These are phyloP conservation scores for Ooceraea biroi DNA, from an alignment of 1,140 invertebrate species.

Conservation along the genomic window DNA sequence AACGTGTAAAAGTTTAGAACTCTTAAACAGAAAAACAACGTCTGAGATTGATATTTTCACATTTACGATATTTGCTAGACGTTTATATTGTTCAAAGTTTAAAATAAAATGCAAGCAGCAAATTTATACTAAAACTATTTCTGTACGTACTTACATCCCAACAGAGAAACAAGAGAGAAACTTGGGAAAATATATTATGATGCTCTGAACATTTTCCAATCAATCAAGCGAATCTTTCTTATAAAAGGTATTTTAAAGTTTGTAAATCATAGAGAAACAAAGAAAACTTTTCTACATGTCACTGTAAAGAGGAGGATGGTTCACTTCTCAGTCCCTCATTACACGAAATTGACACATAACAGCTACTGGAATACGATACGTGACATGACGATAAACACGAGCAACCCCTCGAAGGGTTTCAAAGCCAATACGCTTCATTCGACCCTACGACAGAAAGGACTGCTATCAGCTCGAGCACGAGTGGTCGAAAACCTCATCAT, in stretches of 20 bases:
- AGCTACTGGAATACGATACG: conserved; percentile 33
- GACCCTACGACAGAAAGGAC: background rate
- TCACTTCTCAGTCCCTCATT: background rate
- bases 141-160: background rate
- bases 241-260: background rate
- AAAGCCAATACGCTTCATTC: conserved; percentile 37
- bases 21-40: background rate
- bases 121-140: conserved; percentile 12
- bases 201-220: background rate
- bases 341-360: conserved; percentile 50
- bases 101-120: conserved; percentile 9
- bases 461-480: conserved; percentile 7
- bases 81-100: background rate
- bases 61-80: background rate
- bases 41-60: background rate
- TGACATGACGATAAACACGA: conserved; percentile 33
- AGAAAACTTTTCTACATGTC: background rate
- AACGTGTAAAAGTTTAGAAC: background rate
- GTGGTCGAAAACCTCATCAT: conserved; percentile 4
- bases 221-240: background rate
- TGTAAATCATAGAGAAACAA: conserved; percentile 32
- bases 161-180: background rate
- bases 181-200: background rate
- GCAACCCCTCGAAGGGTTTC: background rate
- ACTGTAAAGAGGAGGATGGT: background rate